Evolutionary conservation across 35 echinoderm and acorn worm genomes (phyloP).

Genomic region (Ophiothrix spiculata): DNA sequence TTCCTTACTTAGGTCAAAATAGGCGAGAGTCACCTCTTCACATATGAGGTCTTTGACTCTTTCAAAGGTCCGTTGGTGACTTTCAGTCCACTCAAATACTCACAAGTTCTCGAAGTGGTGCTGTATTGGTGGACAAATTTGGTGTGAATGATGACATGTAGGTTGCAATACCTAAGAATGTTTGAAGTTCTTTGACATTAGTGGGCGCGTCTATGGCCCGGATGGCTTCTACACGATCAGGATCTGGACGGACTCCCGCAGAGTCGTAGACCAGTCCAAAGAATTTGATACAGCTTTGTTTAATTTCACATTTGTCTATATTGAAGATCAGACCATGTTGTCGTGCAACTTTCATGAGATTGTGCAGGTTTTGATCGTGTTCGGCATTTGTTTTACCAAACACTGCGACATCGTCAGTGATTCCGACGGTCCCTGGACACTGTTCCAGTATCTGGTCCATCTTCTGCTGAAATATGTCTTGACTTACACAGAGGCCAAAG

Average conservation of each 20-base stretch:
- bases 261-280: conserved; percentile 35
- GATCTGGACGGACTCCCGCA: conserved; percentile 38
- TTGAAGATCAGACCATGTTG: conserved; percentile 43
- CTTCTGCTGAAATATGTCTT: conserved; percentile 51
- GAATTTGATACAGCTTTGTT: conserved; percentile 30
- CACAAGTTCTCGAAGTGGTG: conserved; percentile 21
- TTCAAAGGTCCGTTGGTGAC: conserved; percentile 20
- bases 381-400: conserved; percentile 20
- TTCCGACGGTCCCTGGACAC: conserved; percentile 35
- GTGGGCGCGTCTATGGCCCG: conserved; percentile 1
- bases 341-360: conserved; percentile 29
- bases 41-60: conserved; percentile 37
- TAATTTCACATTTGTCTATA: conserved; percentile 35
- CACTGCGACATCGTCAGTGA: conserved; percentile 49
- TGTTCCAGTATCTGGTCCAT: conserved; percentile 54
- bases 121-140: conserved; percentile 37
- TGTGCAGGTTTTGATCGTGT: conserved; percentile 42
- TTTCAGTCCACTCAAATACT: conserved; percentile 18
- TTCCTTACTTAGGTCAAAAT: conserved; percentile 50
- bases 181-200: conserved; percentile 25
- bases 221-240: conserved; percentile 36
- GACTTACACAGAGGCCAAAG: conserved; percentile 44
- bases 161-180: conserved; percentile 7
- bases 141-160: conserved; percentile 51
- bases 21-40: conserved; percentile 39